Conservation (phyloP, 64 coral and sea anemone species). For the Montipora cactus region DNA sequence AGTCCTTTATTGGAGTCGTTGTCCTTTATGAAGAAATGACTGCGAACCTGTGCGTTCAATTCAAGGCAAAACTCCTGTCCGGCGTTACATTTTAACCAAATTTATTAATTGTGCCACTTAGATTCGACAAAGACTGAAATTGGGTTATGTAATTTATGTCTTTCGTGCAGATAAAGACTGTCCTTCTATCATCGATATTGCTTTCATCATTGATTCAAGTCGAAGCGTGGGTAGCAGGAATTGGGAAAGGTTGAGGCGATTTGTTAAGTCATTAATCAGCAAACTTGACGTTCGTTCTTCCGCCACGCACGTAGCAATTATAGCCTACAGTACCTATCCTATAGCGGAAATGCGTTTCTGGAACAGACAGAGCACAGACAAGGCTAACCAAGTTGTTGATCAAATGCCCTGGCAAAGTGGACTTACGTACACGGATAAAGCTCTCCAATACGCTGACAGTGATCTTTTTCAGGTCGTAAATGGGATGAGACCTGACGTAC, state of each 20-base stretch:
- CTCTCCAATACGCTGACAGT: conserved; percentile 47
- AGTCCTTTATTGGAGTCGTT: too few species aligned
- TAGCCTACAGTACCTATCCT: conserved; percentile 66
- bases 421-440: conserved; percentile 70
- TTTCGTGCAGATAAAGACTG: conserved; percentile 20
- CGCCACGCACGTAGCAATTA: conserved; percentile 51
- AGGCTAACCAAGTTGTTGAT: conserved; percentile 40
- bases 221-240: conserved; percentile 67
- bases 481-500: conserved; percentile 54
- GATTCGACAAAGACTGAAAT: too few species aligned
- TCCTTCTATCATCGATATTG: conserved; percentile 36
- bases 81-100: too few species aligned
- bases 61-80: too few species aligned
- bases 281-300: conserved; percentile 41
- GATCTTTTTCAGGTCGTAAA: conserved; percentile 42
- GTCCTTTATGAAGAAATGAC: too few species aligned
- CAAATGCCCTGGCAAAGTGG: conserved; percentile 50
- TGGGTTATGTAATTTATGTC: too few species aligned
- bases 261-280: conserved; percentile 49
- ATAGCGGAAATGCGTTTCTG: conserved; percentile 41
- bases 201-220: conserved; percentile 72
- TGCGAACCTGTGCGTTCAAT: too few species aligned
- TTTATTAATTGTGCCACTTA: too few species aligned
- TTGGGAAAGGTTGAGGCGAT: conserved; percentile 56
- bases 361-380: not conserved